A percentile compares a stretch with the other conserved stretches of the same genome.
These are phyloP conservation scores for Mylabris phalerata DNA, from an alignment of 1,140 invertebrate genomes.

Conservation along the genomic window DNA sequence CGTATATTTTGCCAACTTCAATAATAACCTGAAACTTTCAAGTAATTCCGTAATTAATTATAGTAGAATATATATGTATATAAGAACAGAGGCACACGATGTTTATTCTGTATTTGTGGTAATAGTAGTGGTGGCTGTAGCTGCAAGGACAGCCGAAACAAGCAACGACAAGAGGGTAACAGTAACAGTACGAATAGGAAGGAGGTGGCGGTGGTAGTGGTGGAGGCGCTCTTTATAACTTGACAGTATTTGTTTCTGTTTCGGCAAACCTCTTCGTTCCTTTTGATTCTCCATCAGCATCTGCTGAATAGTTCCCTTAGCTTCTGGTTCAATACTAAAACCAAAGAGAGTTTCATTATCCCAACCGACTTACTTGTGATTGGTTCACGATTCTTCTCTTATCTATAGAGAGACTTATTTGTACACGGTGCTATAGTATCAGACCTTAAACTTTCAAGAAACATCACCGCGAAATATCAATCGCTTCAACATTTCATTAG, in stretches of 20 bases:
- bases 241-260: conserved; percentile 40
- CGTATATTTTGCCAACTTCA: conserved; percentile 16
- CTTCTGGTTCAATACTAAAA: conserved; percentile 30
- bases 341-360: conserved; percentile 33
- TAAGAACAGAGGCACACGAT: conserved; percentile 18
- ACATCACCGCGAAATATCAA: too few relatives aligned
- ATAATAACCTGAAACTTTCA: conserved; percentile 15
- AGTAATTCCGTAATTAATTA: conserved; percentile 19
- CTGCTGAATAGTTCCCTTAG: conserved; percentile 36
- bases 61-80: conserved; percentile 1
- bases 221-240: conserved; percentile 38
- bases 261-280: conserved; percentile 32
- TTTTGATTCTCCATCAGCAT: conserved; percentile 41
- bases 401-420: conserved; percentile 34
- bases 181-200: background rate
- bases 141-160: background rate
- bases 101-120: conserved; percentile 38
- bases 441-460: too few relatives aligned
- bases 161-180: too few relatives aligned
- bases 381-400: conserved; percentile 36
- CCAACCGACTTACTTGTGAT: conserved; percentile 30
- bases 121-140: background rate
- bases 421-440: conserved; percentile 12
- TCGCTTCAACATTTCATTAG: too few relatives aligned
- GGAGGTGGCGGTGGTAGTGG: conserved; percentile 10